These are phyloP conservation scores for Melanotaenia parkinsoni DNA, from an alignment of 2,797 vertebrate genomes.

Conservation along the genomic window DNA sequence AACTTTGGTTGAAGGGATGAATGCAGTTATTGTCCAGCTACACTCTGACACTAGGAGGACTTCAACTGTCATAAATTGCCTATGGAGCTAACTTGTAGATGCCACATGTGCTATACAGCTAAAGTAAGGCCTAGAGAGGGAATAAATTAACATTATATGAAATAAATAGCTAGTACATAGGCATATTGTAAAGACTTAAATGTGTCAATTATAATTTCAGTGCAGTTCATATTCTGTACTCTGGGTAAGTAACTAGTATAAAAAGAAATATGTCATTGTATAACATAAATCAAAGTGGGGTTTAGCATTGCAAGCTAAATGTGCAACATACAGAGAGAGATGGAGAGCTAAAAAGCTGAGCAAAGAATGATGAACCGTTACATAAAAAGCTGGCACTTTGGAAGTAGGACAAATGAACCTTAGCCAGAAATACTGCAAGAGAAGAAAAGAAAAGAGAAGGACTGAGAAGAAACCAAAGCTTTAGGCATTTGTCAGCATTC, in stretches of 20 bases:
- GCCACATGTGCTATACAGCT: slow-evolving; percentile 2
- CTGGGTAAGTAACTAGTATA: not conserved
- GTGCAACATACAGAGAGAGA: slow-evolving; percentile 15
- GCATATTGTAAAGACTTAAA: not conserved
- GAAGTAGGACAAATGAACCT: slow-evolving; percentile 40
- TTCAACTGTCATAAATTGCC: slow-evolving; percentile 47
- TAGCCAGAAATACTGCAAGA: slow-evolving; percentile 26
- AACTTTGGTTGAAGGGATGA: slow-evolving; percentile 54
- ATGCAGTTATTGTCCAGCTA: slow-evolving; percentile 64
- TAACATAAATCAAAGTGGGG: slow-evolving; percentile 1
- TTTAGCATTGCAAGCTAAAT: not conserved
- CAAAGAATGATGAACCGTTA: slow-evolving; percentile 38
- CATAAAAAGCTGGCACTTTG: slow-evolving; percentile 44
- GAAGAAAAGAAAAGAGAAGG: slow-evolving; percentile 21
- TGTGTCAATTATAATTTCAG: not conserved
- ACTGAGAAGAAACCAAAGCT: slow-evolving; percentile 29
- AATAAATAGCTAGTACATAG: not conserved
- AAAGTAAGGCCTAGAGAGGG: not conserved
- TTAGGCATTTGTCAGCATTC: slow-evolving; percentile 39
- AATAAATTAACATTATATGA: not conserved
- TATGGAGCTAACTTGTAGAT: slow-evolving; percentile 27
- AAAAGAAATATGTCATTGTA: not conserved
- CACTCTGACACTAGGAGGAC: slow-evolving; percentile 43
- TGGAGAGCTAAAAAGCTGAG: slow-evolving; percentile 22
- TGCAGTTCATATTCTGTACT: not conserved